Percentiles rank a stretch among this genome's conserved stretches.
Evolutionary conservation across 2,797 vertebrate species (phyloP).

Genomic region (Syndactyla subalaris): DNA sequence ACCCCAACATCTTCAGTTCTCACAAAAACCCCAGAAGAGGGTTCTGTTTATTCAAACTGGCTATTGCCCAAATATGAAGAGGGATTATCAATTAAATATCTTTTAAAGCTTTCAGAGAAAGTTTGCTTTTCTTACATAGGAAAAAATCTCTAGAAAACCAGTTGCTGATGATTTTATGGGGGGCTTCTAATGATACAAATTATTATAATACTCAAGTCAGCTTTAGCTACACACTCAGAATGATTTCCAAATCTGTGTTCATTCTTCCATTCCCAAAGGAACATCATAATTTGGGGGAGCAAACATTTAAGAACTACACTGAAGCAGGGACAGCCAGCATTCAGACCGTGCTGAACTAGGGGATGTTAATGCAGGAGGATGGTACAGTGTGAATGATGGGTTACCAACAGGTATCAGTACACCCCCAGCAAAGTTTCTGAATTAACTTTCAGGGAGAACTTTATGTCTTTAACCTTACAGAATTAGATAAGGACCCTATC

Average conservation of each 20-base stretch:
- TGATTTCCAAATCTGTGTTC: background rate
- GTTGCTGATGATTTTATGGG: background rate
- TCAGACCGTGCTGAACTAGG: background rate
- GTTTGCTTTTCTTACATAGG: background rate
- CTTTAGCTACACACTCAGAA: background rate
- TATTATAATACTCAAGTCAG: background rate
- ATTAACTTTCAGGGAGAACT: background rate
- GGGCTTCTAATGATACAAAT: background rate
- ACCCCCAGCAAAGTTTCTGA: background rate
- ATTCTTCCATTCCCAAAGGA: background rate
- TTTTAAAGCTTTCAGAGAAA: conserved; percentile 7
- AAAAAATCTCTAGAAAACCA: background rate
- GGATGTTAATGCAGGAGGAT: background rate
- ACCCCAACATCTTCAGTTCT: background rate
- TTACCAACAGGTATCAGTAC: background rate
- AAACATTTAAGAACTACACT: background rate
- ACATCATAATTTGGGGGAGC: background rate
- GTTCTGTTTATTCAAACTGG: background rate
- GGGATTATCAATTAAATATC: background rate
- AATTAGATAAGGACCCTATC: background rate
- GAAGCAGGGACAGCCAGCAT: background rate
- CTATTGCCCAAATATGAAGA: background rate
- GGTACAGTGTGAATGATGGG: background rate
- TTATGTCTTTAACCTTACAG: fast-evolving
- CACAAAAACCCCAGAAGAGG: background rate